These are phyloP conservation scores for Rousettus leschenaultii DNA, from an alignment of 2,113 vertebrate genomes.

Conservation along the genomic window DNA sequence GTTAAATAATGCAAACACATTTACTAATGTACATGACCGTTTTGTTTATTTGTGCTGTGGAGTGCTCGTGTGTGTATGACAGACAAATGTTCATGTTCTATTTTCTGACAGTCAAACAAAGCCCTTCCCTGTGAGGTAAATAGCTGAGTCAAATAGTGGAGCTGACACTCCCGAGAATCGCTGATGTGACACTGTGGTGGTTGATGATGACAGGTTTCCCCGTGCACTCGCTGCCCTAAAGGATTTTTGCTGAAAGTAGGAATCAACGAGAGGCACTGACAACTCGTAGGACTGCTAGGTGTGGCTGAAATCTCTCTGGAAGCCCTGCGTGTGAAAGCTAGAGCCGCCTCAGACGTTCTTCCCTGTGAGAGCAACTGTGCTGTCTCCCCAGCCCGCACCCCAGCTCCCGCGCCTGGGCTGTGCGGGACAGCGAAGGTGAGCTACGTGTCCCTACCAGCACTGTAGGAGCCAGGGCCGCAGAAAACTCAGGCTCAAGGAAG, in stretches of 20 bases:
- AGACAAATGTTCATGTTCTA: constrained; percentile 9
- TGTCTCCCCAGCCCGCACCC: not conserved
- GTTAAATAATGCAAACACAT: constrained; percentile 56
- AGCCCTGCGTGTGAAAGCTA: constrained; percentile 42
- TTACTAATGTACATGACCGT: constrained; percentile 29
- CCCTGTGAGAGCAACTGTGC: constrained; percentile 45
- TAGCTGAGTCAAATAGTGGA: constrained; percentile 69
- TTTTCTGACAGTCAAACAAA: constrained; percentile 68
- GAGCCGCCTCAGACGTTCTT: constrained; percentile 62
- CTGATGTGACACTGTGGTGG: constrained; percentile 70
- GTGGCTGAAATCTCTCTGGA: constrained; percentile 56
- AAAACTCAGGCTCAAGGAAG: not conserved
- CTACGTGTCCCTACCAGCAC: not conserved
- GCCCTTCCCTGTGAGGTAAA: constrained; percentile 67
- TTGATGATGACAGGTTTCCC: constrained; percentile 76
- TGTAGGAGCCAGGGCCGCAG: too few species aligned
- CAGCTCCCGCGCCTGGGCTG: not conserved
- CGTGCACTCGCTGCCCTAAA: constrained; percentile 71
- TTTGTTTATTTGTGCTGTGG: constrained; percentile 72
- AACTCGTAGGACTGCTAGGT: constrained; percentile 39
- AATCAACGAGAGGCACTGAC: constrained; percentile 50
- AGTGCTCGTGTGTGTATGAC: constrained; percentile 54
- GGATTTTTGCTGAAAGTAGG: constrained; percentile 74
- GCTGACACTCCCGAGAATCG: constrained; percentile 51
- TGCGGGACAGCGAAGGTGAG: not conserved